Evolutionary conservation across 2,797 vertebrate species (phyloP).

Genomic region (Sebastes aleutianus): DNA sequence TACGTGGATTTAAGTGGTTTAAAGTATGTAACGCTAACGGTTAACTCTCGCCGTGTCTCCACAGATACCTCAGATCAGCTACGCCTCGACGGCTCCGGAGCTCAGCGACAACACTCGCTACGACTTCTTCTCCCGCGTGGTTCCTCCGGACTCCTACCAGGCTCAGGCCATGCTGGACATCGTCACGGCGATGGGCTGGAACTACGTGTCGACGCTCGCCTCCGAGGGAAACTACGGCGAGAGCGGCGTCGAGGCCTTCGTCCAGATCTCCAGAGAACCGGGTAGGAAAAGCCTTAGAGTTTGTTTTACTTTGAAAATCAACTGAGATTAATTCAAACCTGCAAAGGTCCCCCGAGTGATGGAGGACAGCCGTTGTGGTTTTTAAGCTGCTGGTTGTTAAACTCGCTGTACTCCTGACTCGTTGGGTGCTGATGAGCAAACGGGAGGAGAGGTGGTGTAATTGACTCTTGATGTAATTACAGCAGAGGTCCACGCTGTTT

Average conservation of each 20-base stretch:
- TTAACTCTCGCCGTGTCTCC: conserved; percentile 31
- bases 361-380: not conserved
- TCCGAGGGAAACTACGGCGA: conserved; percentile 97
- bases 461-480: conserved; percentile 55
- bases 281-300: conserved; percentile 77
- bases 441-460: conserved; percentile 39
- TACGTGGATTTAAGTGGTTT: not conserved
- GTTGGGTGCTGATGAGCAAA: not conserved
- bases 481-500: conserved; percentile 4
- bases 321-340: not conserved
- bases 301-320: not conserved
- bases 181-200: conserved; percentile 93
- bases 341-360: not conserved
- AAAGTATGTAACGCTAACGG: not conserved
- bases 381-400: not conserved
- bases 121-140: conserved; percentile 96
- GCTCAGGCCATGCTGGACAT: conserved; percentile 98
- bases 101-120: conserved; percentile 96
- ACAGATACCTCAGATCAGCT: conserved; percentile 99
- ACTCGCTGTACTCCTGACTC: not conserved
- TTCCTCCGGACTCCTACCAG: conserved; percentile 96
- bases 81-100: conserved; percentile 96
- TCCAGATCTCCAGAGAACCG: conserved; percentile 94
- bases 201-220: conserved; percentile 94
- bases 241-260: conserved; percentile 94